Evolutionary conservation across 1,140 invertebrate genomes (phyloP).

Genomic region (Drosophila ironensis): DNA sequence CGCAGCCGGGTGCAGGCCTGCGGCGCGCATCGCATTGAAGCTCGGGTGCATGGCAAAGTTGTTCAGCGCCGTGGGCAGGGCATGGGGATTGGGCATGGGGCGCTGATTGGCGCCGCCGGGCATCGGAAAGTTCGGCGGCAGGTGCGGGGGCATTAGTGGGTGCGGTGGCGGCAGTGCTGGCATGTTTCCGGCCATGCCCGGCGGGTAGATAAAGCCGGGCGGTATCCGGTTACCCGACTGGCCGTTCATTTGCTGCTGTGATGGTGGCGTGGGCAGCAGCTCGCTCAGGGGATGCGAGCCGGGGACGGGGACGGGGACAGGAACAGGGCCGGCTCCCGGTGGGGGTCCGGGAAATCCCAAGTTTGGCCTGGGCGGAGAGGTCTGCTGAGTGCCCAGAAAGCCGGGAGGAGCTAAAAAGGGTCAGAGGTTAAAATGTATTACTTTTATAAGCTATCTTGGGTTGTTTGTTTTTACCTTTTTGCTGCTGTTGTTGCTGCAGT

Average conservation of each 20-base stretch:
- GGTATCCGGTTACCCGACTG: conserved; percentile 57
- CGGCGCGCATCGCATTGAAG: conserved; percentile 80
- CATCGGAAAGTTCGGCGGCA: conserved; percentile 67
- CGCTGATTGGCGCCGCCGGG: conserved; percentile 44
- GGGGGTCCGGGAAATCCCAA: conserved; percentile 39
- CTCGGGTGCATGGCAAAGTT: conserved; percentile 82
- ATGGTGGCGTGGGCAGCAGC: conserved; percentile 54
- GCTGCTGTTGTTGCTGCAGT: conserved; percentile 27
- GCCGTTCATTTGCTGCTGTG: conserved; percentile 57
- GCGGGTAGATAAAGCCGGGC: conserved; percentile 66
- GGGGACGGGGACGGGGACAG: neutral
- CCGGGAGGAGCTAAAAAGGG: conserved; percentile 60
- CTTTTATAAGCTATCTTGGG: neutral
- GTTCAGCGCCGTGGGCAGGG: conserved; percentile 76
- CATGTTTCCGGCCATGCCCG: conserved; percentile 46
- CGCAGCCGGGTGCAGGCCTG: conserved; percentile 76
- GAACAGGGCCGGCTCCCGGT: neutral
- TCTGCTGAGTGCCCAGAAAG: conserved; percentile 56
- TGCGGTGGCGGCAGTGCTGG: conserved; percentile 48
- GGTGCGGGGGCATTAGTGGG: conserved; percentile 66
- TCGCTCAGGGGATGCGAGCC: conserved; percentile 65
- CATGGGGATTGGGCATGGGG: conserved; percentile 80
- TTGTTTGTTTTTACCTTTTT: conserved; percentile 54
- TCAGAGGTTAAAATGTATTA: neutral
- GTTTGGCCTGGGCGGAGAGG: conserved; percentile 63